Evolutionary conservation across 2,888 invertebrate species (phyloP).

Genomic region (Odontothrips loti): DNA sequence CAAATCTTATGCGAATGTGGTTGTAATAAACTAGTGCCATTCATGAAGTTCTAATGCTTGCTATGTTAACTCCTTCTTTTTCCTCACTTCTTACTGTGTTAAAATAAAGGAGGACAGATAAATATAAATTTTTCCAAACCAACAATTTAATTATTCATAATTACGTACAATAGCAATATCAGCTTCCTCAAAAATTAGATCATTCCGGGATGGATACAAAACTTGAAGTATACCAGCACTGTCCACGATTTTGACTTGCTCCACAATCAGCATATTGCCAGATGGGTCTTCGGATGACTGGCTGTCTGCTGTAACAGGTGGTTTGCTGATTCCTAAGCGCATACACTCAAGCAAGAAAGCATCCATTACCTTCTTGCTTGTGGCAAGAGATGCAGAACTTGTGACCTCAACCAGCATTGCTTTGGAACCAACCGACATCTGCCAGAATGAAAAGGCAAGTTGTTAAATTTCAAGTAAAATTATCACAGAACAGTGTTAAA

Average conservation of each 20-base stretch:
- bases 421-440: conserved; percentile 65
- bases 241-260: conserved; percentile 69
- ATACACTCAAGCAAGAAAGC: conserved; percentile 61
- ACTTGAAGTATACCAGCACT: conserved; percentile 64
- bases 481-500: not conserved
- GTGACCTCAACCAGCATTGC: conserved; percentile 73
- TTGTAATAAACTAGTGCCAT: not conserved
- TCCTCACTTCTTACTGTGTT: too few relatives aligned
- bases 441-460: conserved; percentile 39
- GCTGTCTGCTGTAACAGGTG: conserved; percentile 39
- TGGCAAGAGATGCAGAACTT: conserved; percentile 59
- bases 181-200: conserved; percentile 55
- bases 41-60: too few relatives aligned
- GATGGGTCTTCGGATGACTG: not conserved
- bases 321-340: conserved; percentile 52
- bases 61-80: too few relatives aligned
- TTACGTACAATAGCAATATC: not conserved
- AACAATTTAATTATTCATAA: not conserved
- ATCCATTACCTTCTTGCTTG: conserved; percentile 66
- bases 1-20: not conserved
- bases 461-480: not conserved
- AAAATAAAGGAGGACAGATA: not conserved
- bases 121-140: not conserved
- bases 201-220: conserved; percentile 74
- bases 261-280: conserved; percentile 37